Percentiles rank a stretch among this genome's conserved stretches.
Evolutionary conservation across 2,888 invertebrate species (phyloP).

Genomic region (Marronus borbonicus): DNA sequence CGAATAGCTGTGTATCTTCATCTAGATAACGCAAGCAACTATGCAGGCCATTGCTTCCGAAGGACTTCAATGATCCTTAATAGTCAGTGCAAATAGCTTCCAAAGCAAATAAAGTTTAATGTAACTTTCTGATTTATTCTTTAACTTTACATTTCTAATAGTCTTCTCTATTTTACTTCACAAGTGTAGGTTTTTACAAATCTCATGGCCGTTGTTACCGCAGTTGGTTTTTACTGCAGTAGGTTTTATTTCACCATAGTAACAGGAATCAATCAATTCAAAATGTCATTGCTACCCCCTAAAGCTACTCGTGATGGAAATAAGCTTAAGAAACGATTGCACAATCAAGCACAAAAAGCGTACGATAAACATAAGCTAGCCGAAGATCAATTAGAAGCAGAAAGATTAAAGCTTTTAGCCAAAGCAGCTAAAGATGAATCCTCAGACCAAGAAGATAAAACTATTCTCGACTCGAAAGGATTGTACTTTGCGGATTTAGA

Average conservation of each 20-base stretch:
- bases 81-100: too few relatives aligned
- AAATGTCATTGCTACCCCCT: slow-evolving; percentile 33
- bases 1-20: too few relatives aligned
- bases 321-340: slow-evolving; percentile 33
- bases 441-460: slow-evolving; percentile 36
- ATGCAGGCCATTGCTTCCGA: too few relatives aligned
- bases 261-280: not conserved
- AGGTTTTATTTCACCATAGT: slow-evolving; percentile 2
- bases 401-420: slow-evolving; percentile 28
- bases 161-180: too few relatives aligned
- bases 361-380: slow-evolving; percentile 43
- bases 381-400: slow-evolving; percentile 39
- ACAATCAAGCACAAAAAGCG: slow-evolving; percentile 44
- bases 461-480: slow-evolving; percentile 28
- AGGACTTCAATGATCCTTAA: too few relatives aligned
- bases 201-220: too few relatives aligned
- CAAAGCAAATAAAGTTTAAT: too few relatives aligned
- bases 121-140: too few relatives aligned
- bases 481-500: slow-evolving; percentile 45
- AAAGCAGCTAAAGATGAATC: slow-evolving; percentile 31
- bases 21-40: too few relatives aligned
- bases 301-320: slow-evolving; percentile 36
- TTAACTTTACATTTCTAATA: too few relatives aligned
- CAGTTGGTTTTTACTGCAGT: too few relatives aligned
- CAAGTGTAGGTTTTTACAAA: too few relatives aligned